Conservation (phyloP, 2,113 vertebrate species). For the Nannospalax galili region DNA sequence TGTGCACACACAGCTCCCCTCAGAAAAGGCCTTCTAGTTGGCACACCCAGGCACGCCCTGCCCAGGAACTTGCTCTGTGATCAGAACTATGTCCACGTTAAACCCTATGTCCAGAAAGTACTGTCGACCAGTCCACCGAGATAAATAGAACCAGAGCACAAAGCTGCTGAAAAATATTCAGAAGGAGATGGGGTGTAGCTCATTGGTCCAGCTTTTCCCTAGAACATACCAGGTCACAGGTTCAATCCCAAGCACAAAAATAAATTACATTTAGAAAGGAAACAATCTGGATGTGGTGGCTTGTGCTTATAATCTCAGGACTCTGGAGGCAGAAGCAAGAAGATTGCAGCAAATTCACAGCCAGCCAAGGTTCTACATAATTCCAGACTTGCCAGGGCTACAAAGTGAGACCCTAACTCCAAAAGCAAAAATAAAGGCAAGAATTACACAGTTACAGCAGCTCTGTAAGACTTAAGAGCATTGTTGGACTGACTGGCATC, state of each 20-base stretch:
- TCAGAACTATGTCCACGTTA: background rate
- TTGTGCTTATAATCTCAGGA: background rate
- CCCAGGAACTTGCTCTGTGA: constrained; percentile 3
- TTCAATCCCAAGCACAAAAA: background rate
- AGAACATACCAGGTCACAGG: background rate
- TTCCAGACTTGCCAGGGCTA: background rate
- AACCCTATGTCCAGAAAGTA: background rate
- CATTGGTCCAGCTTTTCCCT: background rate
- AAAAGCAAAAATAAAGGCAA: background rate
- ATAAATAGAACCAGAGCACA: background rate
- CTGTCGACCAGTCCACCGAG: background rate
- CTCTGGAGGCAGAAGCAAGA: background rate
- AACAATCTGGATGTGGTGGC: background rate
- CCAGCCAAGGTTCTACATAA: background rate
- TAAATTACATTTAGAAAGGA: background rate
- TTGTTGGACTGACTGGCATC: background rate
- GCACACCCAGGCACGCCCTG: constrained; percentile 45
- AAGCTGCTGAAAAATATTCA: background rate
- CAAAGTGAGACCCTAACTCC: background rate
- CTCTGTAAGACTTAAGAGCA: background rate
- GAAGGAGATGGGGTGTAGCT: background rate
- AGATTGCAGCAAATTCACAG: background rate
- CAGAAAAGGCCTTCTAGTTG: background rate
- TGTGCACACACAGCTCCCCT: constrained; percentile 34
- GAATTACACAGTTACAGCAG: background rate